Base-by-base conservation (phyloP, 2,888 invertebrate genomes). In the Napeogenes sylphis region DNA sequence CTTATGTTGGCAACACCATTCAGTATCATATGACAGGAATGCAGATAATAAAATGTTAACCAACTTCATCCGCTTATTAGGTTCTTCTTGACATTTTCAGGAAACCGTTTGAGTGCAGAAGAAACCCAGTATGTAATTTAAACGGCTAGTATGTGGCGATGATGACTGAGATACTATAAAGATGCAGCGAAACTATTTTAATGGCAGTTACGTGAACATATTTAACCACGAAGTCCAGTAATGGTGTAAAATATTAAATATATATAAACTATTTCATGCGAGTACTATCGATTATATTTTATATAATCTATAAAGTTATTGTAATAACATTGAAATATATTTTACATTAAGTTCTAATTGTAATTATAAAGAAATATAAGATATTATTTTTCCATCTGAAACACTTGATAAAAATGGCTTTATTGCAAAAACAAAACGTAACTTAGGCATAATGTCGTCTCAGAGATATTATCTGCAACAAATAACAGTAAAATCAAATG, bases 161-260 rank as follows among this genome's bases (percentile, higher is more conserved):
- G 58, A 67, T 63, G 21, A 21, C 21, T 65, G 59, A 59, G 66
- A 64, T 67, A 60, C 69, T 65, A 62, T 64, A 64, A 65, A 70
- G 63, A 71, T 66, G 63, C 69, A 63, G 62, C 69, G 68, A 71
- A 67, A 72, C 72, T 66, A 74, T 75, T 75, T 78, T 75, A 78
- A 77, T 77, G 72, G 72, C 67, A 68, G 67, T 66, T 64, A 71
- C 71, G 75, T 73, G 73, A 74, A 73, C 73, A 61, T 71, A 70
- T 71, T 70, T 68, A 65, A 68, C 8, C 38, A 10, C 63, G 68
- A 61, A 67, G 67, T 67, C 64, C 57, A 47, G 64, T 65, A 63
- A 64, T 60, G 68, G n/a, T 14, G n/a, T 47, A 3, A 21, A 14
- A 35, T 21, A 21, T 21, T 21, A 21, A 21, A 21, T 21, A 21